A percentile compares a stretch with the other conserved stretches of the same genome.
Evolutionary conservation across 1,140 invertebrate genomes (phyloP).

Genomic region (Helicorthomorpha holstii): DNA sequence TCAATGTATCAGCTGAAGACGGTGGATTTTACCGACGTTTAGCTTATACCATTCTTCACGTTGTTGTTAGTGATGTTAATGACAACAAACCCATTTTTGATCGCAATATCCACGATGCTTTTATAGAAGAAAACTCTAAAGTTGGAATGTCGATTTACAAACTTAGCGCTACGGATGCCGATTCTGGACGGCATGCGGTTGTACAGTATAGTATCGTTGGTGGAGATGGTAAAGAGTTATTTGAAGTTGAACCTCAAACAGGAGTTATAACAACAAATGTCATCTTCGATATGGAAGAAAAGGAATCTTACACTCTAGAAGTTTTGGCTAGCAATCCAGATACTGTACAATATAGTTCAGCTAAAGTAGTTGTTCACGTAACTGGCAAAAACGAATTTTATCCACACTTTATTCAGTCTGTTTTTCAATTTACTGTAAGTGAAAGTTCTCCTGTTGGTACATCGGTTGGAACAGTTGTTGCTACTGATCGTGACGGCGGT

Average conservation of each 20-base stretch:
- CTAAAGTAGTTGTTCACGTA: conserved; percentile 54
- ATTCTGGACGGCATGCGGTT: conserved; percentile 77
- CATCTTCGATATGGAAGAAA: conserved; percentile 78
- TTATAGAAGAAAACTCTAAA: conserved; percentile 64
- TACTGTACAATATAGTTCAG: conserved; percentile 55
- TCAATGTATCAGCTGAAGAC: conserved; percentile 76
- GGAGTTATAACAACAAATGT: conserved; percentile 57
- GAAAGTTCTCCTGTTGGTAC: conserved; percentile 78
- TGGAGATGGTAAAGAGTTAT: conserved; percentile 53
- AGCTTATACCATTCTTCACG: conserved; percentile 56
- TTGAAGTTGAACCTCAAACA: conserved; percentile 52
- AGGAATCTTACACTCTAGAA: conserved; percentile 53
- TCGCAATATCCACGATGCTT: conserved; percentile 52
- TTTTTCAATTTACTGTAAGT: conserved; percentile 84
- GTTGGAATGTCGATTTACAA: conserved; percentile 54
- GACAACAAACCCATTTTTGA: conserved; percentile 75
- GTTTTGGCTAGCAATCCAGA: conserved; percentile 76
- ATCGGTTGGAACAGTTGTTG: conserved; percentile 65
- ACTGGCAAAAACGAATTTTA: conserved; percentile 83
- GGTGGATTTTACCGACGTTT: conserved; percentile 57
- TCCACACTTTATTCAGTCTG: conserved; percentile 75
- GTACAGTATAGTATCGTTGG: conserved; percentile 71
- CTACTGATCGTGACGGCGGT: conserved; percentile 80
- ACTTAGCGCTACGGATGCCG: conserved; percentile 63
- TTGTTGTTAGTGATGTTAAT: conserved; percentile 77